phyloP scores from a whole-genome alignment of 2,888 invertebrate genomes.

The Drosophila infuscata region DNA sequence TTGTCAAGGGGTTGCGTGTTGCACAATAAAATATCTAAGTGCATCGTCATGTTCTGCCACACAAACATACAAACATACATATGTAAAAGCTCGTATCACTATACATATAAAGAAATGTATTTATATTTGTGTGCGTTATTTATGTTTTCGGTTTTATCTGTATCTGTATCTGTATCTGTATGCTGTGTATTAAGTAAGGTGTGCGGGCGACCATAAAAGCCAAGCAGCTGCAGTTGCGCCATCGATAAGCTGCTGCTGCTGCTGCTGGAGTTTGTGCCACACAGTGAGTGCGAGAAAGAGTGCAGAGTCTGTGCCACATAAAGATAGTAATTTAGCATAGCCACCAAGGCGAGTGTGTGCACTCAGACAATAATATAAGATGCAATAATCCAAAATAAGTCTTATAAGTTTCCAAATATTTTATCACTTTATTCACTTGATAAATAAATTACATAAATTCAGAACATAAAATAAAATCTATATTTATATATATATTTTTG shows the following conservation, averaged over 20 bases:
- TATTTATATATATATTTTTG: neutral
- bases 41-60: conserved; percentile 67
- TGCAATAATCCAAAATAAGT: neutral
- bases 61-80: conserved; percentile 23
- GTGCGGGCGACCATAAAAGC: conserved; percentile 47
- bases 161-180: conserved; percentile 16
- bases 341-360: conserved; percentile 42
- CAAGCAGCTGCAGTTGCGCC: conserved; percentile 27
- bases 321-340: conserved; percentile 55
- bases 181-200: conserved; percentile 61
- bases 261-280: conserved; percentile 20
- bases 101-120: conserved; percentile 1
- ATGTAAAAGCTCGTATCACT: conserved; percentile 12
- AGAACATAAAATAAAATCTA: neutral
- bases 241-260: conserved; percentile 56
- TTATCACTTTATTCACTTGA: neutral
- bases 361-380: neutral
- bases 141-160: conserved; percentile 35
- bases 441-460: neutral
- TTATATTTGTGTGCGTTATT: conserved; percentile 17
- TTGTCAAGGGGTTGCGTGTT: conserved; percentile 68
- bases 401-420: neutral
- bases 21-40: conserved; percentile 74
- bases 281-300: conserved; percentile 16
- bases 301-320: conserved; percentile 55